Evolutionary conservation across 2,113 vertebrate genomes (phyloP).

Genomic region (Tetrax tetrax): DNA sequence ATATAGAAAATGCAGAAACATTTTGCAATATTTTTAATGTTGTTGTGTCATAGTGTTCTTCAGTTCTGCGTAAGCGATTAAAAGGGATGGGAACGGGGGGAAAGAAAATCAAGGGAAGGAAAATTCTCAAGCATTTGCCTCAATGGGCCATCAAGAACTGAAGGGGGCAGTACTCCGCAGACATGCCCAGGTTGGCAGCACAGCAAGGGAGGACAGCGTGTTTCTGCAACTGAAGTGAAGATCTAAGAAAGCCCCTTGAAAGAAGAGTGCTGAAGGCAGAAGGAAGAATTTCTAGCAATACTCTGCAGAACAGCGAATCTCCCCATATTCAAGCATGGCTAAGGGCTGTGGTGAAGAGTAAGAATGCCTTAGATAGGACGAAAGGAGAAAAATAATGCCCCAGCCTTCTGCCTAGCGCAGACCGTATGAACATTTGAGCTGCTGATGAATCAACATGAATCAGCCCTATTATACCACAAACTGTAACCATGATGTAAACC

Average conservation of each 20-base stretch:
- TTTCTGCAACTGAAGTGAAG: background rate
- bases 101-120: background rate
- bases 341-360: background rate
- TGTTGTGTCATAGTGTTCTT: background rate
- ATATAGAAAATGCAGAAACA: background rate
- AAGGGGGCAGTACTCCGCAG: background rate
- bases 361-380: background rate
- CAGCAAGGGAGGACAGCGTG: fast-evolving
- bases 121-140: background rate
- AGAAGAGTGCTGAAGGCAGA: background rate
- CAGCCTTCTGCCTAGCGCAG: background rate
- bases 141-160: background rate
- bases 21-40: background rate
- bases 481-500: background rate
- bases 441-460: background rate
- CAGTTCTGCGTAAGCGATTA: background rate
- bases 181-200: background rate
- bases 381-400: background rate
- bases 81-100: background rate
- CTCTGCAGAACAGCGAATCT: background rate
- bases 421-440: background rate
- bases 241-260: background rate
- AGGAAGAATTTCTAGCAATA: background rate
- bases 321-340: background rate
- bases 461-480: background rate